Conservation (phyloP, 1,140 invertebrate genomes). For the Aplysia californica region DNA sequence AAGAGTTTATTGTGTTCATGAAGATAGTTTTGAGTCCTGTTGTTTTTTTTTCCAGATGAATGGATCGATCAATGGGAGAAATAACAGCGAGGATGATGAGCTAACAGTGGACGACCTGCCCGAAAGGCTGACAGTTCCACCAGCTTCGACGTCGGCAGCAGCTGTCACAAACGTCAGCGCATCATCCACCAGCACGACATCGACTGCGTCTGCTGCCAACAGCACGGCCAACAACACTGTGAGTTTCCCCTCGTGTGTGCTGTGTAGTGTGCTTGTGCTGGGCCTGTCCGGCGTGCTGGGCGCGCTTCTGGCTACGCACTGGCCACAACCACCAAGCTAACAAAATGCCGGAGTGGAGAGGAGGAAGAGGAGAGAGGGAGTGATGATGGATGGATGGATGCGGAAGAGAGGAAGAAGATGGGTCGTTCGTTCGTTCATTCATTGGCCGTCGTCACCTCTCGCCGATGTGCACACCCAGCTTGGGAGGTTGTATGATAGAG, state of each 20-base stretch:
- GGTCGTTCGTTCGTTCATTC: too few relatives aligned
- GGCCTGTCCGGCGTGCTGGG: not conserved
- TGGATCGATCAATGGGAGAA: not conserved
- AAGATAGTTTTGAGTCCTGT: too few relatives aligned
- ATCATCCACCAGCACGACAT: too few relatives aligned
- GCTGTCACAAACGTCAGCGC: too few relatives aligned
- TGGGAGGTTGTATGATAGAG: not conserved
- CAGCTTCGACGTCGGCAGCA: not conserved
- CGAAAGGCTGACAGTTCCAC: constrained; percentile 4
- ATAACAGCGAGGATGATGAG: constrained; percentile 1
- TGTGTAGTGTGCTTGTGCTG: not conserved
- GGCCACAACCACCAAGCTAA: too few relatives aligned
- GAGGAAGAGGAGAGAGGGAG: too few relatives aligned
- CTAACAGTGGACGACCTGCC: constrained; percentile 16
- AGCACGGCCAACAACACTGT: constrained; percentile 2
- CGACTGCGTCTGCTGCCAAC: too few relatives aligned
- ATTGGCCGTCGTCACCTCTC: not conserved
- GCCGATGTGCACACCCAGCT: not conserved
- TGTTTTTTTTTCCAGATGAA: constrained; percentile 23
- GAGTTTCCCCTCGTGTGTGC: constrained; percentile 3
- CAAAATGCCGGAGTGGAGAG: too few relatives aligned
- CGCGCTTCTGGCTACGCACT: not conserved
- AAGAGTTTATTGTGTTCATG: too few relatives aligned
- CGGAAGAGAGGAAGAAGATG: too few relatives aligned
- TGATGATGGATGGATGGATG: too few relatives aligned